Base-by-base conservation (phyloP, 1,140 invertebrate genomes). In the Arctopsyche grandis region DNA sequence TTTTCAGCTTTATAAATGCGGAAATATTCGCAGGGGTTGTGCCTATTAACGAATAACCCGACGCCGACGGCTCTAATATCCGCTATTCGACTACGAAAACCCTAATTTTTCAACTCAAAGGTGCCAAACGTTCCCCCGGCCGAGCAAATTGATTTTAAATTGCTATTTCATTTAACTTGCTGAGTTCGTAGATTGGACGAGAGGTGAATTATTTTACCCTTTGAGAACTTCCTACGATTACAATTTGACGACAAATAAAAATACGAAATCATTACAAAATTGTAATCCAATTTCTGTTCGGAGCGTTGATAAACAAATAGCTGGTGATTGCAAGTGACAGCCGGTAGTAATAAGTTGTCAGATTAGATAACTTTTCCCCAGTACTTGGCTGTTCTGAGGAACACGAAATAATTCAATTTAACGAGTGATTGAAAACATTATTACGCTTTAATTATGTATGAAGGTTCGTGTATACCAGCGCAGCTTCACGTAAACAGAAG, bases 121-220 rank as follows among this genome's bases (percentile, higher is more conserved):
- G 29, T 38, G 29, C 29, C 29, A 7, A 38, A 38, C 29, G 29
- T 38, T 38, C 29, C n/a, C n/a, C n/a, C n/a, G n/a, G n/a, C n/a
- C 29, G 29, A 38, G 56, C 56, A 60, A 60, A 60, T 60, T 60
- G 56, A 60, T 60, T 60, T 19, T 60, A 60, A 60, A 60, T 60
- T 60, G 56, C 56, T 9, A 19, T 60, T 60, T 60, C 56, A 60
- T 9, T 1, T 38, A 21, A n/a, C 14, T 5, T 16, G 19, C 52
- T n/a, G 12, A 12, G 14, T 56, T 56, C n/a, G 56, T 9, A 60
- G 19, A 60, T 60, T 21, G 56, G 19, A 19, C 16, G 9, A 1
- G 29, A 38, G 3, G 29, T 7, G 56, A 60, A 60, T 60, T 60
- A 60, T 60, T 56, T 46, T 52, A 10, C 48, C 12, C 3, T 52